phyloP scores from a whole-genome alignment of 2,888 invertebrate species.

The Parochlus steinenii region DNA sequence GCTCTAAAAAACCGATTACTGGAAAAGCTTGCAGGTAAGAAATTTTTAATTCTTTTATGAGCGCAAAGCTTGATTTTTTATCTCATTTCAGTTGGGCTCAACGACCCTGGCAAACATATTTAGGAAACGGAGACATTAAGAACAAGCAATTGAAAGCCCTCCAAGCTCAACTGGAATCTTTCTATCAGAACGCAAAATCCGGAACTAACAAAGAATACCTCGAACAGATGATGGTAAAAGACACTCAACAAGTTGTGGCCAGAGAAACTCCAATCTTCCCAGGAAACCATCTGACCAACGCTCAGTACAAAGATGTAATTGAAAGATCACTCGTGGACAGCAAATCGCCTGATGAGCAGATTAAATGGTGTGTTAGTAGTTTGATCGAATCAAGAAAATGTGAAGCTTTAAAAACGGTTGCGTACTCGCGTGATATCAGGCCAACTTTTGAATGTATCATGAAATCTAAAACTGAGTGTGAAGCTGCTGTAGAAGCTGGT shows the following conservation, averaged over 20 bases:
- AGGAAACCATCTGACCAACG: conserved; percentile 40
- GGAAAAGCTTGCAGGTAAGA: conserved; percentile 49
- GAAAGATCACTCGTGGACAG: conserved; percentile 34
- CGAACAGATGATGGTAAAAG: conserved; percentile 15
- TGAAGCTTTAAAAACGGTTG: conserved; percentile 46
- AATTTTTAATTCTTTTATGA: too few relatives aligned
- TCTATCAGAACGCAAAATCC: conserved; percentile 25
- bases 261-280: conserved; percentile 38
- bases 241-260: conserved; percentile 19
- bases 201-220: conserved; percentile 20
- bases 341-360: conserved; percentile 4
- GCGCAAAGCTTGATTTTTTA: too few relatives aligned
- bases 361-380: conserved; percentile 42
- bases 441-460: conserved; percentile 64
- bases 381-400: conserved; percentile 59
- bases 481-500: conserved; percentile 19
- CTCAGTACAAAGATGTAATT: conserved; percentile 51
- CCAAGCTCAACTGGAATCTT: conserved; percentile 25
- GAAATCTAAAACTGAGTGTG: conserved; percentile 38
- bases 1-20: conserved; percentile 47
- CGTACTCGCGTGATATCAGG: conserved; percentile 60
- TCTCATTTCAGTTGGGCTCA: too few relatives aligned
- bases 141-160: conserved; percentile 27
- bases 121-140: conserved; percentile 46
- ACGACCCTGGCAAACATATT: conserved; percentile 67